phyloP scores from a whole-genome alignment of 2,888 invertebrate species.

The Camptogramma bilineatum region DNA sequence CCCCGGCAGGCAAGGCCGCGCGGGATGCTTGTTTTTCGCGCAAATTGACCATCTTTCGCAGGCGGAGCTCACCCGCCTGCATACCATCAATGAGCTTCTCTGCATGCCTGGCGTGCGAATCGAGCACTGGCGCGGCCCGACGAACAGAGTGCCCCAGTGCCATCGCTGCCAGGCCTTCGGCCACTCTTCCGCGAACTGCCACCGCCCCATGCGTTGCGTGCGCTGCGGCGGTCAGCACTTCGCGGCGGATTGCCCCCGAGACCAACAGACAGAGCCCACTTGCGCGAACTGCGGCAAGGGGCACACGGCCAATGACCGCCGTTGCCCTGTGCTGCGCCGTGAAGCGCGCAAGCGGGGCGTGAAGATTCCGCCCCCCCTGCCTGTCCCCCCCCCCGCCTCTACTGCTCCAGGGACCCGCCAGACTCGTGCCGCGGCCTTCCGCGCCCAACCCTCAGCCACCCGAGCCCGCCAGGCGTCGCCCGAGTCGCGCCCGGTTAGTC shows the following conservation, averaged over 20 bases:
- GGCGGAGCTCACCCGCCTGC: not conserved
- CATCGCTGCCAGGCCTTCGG: not conserved
- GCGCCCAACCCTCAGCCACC: too few relatives aligned
- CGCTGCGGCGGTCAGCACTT: not conserved
- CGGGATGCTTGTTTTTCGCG: conserved; percentile 13
- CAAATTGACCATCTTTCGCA: conserved; percentile 10
- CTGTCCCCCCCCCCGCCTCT: too few relatives aligned
- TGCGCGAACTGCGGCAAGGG: conserved; percentile 36
- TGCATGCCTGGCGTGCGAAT: conserved; percentile 9
- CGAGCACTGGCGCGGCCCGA: conserved; percentile 7
- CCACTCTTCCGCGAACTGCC: not conserved
- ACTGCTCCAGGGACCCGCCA: too few relatives aligned
- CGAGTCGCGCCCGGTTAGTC: too few relatives aligned
- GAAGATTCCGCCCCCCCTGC: not conserved
- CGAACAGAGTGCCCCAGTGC: conserved; percentile 1
- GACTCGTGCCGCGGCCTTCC: too few relatives aligned
- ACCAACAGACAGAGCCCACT: not conserved
- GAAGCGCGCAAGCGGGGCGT: conserved; percentile 23
- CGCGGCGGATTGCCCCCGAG: not conserved
- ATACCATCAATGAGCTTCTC: not conserved
- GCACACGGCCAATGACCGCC: conserved; percentile 31
- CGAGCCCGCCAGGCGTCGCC: too few relatives aligned
- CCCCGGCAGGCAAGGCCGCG: not conserved
- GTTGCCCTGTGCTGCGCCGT: conserved; percentile 1
- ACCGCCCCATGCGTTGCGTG: not conserved